Percentiles rank a stretch among this genome's conserved stretches.
Evolutionary conservation across 2,888 invertebrate genomes (phyloP).

Genomic region (Incurvaria masculella): DNA sequence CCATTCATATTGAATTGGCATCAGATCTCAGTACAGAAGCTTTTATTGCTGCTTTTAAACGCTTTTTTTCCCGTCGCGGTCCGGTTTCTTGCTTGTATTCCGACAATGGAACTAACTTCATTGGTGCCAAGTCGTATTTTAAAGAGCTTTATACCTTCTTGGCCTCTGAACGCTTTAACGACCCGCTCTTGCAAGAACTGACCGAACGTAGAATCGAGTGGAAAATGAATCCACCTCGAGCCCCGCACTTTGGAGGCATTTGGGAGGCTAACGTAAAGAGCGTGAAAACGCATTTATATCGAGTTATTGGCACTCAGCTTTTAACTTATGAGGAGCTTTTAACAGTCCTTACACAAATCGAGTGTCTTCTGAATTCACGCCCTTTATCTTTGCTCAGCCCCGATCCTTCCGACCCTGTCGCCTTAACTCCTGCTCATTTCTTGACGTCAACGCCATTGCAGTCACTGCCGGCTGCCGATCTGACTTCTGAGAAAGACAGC

Average conservation of each 20-base stretch:
- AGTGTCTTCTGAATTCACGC: neutral
- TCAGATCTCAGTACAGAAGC: too few relatives aligned
- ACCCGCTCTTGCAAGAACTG: too few relatives aligned
- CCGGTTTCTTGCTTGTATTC: neutral
- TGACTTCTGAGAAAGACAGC: too few relatives aligned
- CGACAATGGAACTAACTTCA: slow-evolving; percentile 1
- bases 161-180: too few relatives aligned
- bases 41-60: neutral
- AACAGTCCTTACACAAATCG: neutral
- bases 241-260: slow-evolving; percentile 8
- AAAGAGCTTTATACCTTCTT: neutral
- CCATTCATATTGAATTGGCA: too few relatives aligned
- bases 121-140: neutral
- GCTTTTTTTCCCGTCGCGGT: neutral
- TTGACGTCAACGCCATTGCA: slow-evolving; percentile 8
- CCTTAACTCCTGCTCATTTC: slow-evolving; percentile 13
- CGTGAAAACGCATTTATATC: neutral
- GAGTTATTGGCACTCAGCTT: neutral
- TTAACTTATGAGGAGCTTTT: slow-evolving; percentile 1
- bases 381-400: neutral
- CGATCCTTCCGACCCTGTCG: neutral
- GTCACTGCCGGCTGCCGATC: slow-evolving; percentile 7
- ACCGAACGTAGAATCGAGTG: neutral
- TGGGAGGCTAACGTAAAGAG: slow-evolving; percentile 6
- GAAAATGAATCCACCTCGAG: slow-evolving; percentile 2